phyloP scores from a whole-genome alignment of 2,797 vertebrate genomes.

The Pantherophis vulpinus region DNA sequence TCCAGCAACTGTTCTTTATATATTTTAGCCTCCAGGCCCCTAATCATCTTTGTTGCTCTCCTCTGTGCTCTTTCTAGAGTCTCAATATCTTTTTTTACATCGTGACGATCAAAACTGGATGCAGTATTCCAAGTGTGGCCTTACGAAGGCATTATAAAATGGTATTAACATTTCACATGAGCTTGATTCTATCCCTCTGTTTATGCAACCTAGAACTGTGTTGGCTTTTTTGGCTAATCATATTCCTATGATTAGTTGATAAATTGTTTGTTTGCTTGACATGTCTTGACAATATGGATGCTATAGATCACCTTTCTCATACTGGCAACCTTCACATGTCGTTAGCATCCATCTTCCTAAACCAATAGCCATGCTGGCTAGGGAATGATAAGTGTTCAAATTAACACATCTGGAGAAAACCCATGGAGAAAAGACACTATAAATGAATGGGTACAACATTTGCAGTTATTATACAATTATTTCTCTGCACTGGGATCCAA shows the following conservation, averaged over 20 bases:
- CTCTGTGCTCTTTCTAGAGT: too few relatives aligned
- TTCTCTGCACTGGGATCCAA: not conserved
- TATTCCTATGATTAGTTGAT: conserved; percentile 61
- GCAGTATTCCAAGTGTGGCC: too few relatives aligned
- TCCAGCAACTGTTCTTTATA: too few relatives aligned
- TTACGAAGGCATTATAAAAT: too few relatives aligned
- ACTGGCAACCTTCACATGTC: not conserved
- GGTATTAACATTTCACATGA: too few relatives aligned
- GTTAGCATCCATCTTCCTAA: not conserved
- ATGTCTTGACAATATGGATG: conserved; percentile 50
- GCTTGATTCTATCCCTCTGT: too few relatives aligned
- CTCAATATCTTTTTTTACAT: too few relatives aligned
- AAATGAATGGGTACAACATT: conserved; percentile 54
- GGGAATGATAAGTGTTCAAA: not conserved
- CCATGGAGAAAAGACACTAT: conserved; percentile 42
- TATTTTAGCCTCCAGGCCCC: too few relatives aligned
- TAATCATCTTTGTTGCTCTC: too few relatives aligned
- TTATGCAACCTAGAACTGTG: too few relatives aligned
- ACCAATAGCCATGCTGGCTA: not conserved
- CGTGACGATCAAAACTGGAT: too few relatives aligned
- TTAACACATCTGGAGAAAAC: conserved; percentile 6
- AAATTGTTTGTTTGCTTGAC: conserved; percentile 64
- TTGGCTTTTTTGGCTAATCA: too few relatives aligned
- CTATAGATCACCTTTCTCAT: not conserved
- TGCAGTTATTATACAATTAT: conserved; percentile 45